These are phyloP conservation scores for Heliconius sara DNA, from an alignment of 2,888 invertebrate species.

Conservation along the genomic window DNA sequence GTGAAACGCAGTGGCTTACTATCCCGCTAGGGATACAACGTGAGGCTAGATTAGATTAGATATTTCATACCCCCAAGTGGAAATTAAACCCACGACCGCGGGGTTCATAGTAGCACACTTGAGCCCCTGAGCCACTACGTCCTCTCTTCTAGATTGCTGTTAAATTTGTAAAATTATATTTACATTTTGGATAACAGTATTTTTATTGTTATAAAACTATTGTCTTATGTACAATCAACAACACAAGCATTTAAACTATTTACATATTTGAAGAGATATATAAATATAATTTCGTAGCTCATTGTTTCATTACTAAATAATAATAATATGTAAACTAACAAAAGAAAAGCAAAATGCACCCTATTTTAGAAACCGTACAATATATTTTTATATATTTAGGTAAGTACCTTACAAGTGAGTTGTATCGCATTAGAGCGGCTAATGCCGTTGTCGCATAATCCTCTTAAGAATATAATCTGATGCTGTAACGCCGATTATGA, in stretches of 20 bases:
- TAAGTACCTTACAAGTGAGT: constrained; percentile 15
- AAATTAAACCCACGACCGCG: too few species aligned
- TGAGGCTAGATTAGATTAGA: too few species aligned
- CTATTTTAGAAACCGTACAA: constrained; percentile 25
- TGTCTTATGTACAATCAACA: too few species aligned
- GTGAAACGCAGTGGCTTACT: too few species aligned
- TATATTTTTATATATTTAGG: constrained; percentile 22
- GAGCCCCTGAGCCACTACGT: too few species aligned
- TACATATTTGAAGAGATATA: not conserved
- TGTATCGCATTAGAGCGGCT: constrained; percentile 16
- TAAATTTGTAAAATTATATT: too few species aligned
- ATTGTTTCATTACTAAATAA: not conserved
- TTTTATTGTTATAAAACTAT: not conserved
- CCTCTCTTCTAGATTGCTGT: too few species aligned
- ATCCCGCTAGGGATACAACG: too few species aligned
- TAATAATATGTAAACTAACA: not conserved
- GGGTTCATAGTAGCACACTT: too few species aligned
- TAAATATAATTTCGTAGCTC: not conserved
- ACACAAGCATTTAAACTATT: too few species aligned
- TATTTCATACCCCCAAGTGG: too few species aligned
- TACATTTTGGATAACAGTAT: not conserved
- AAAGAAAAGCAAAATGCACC: constrained; percentile 9
- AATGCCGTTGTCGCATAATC: constrained; percentile 13
- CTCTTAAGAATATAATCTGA: constrained; percentile 23
- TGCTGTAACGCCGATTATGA: constrained; percentile 7